Evolutionary conservation across 2,797 vertebrate genomes (phyloP), one percentile per base, ranked within the genome.

Genomic region (Gallinago solitaria): DNA sequence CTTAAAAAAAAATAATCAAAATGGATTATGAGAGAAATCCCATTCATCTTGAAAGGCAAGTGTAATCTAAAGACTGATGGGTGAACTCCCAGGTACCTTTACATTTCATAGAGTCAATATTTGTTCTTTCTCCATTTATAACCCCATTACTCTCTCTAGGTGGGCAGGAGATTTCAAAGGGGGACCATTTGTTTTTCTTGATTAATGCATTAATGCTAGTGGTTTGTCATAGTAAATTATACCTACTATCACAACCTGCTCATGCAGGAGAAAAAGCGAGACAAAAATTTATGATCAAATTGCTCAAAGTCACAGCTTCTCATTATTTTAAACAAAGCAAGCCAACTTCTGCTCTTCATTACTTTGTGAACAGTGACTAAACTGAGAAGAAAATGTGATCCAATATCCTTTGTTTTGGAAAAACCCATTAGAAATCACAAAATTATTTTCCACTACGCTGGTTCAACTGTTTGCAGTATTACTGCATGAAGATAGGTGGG

Each of bases 21-120:
- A 90, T 32, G 6, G 16, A 60, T 95, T 93, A 75, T 65, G 78
- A 61, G 89, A 75, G 61, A 93, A 76, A 80, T 89, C 47, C n/a
- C 68, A 95, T 92, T 85, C 9, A 59, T 95, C 81, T 87, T 92
- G 77, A 92, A 87, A 95, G 48, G 90, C 64, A 83, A 89, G 18
- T 64, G 83, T 75, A 96, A 83, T 89, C 41, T 51, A 48, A 94
- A 92, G 90, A 87, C 69, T 84, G 57, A 94, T 94, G 83, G 50
- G 90, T 95, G 94, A 96, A 95, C 92, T 96, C 76, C 45, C 68
- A 89, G 37, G 45, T 92, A 83, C 88, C 88, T 96, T 96, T 96
- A 92, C 94, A 78, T 93, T 97, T 95, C 90, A 93, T 93, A 85
- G 91, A 93, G 94, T 95, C 96, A 97, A 96, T 97, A 96, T 96